Evolutionary conservation across 2,797 vertebrate genomes (phyloP).

Genomic region (Thripadectes ignobilis): DNA sequence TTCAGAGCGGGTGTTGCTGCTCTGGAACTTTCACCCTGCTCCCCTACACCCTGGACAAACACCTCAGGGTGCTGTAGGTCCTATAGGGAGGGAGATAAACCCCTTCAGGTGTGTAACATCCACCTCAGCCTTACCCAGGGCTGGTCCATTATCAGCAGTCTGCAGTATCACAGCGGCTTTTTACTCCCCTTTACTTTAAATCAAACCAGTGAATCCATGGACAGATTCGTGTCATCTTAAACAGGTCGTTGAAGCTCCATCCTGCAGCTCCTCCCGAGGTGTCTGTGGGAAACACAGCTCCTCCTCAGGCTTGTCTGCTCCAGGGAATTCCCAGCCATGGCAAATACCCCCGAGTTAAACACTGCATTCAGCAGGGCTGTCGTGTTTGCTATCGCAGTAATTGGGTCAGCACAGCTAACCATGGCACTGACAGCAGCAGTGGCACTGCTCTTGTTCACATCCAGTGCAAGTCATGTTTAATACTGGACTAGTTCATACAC

Average conservation of each 20-base stretch:
- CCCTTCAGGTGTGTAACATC: neutral
- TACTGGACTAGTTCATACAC: neutral
- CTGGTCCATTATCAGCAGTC: fast-evolving
- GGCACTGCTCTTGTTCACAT: neutral
- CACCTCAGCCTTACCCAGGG: neutral
- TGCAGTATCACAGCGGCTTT: neutral
- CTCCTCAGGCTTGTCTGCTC: neutral
- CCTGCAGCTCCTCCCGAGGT: neutral
- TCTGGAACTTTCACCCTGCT: neutral
- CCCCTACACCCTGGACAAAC: neutral
- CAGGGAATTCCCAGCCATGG: neutral
- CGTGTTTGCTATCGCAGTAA: fast-evolving
- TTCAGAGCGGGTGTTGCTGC: neutral
- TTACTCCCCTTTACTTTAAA: neutral
- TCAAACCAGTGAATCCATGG: neutral
- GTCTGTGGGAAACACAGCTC: neutral
- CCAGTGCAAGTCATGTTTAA: neutral
- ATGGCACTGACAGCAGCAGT: neutral
- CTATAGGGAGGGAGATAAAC: neutral
- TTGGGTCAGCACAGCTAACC: neutral
- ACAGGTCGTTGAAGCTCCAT: neutral
- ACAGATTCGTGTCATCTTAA: neutral
- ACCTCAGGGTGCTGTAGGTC: neutral
- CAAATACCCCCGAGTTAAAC: neutral
- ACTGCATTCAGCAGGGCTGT: neutral